phyloP scores from a whole-genome alignment of 2,113 vertebrate species.

The Callaeas wilsoni region DNA sequence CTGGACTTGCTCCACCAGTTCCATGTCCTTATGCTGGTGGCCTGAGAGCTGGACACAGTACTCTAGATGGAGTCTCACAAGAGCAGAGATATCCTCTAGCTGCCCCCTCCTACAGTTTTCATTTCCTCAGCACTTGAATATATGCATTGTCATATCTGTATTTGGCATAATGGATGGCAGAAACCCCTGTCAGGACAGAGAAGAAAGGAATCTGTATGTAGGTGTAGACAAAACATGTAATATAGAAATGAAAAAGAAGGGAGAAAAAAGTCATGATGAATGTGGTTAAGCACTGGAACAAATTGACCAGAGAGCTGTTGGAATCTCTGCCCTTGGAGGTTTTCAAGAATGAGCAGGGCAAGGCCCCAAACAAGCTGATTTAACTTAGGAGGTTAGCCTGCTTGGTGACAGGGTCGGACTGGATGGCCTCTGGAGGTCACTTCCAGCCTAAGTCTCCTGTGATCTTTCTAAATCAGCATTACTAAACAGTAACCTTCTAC shows the following conservation, averaged over 20 bases:
- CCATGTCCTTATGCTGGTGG: too few species aligned
- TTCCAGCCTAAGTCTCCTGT: neutral
- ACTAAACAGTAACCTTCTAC: neutral
- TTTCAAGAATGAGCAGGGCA: neutral
- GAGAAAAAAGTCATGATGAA: accelerated
- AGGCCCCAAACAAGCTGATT: neutral
- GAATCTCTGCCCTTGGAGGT: neutral
- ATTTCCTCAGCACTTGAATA: neutral
- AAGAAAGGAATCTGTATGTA: neutral
- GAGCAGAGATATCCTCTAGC: neutral
- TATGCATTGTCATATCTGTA: neutral
- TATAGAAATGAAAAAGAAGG: neutral
- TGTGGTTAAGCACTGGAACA: neutral
- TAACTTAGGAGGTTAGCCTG: neutral
- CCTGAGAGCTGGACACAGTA: neutral
- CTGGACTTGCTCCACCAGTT: neutral
- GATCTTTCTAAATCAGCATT: neutral
- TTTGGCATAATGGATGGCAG: neutral
- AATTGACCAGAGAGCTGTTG: neutral
- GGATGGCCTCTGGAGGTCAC: neutral
- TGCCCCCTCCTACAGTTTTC: neutral
- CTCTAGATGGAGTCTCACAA: neutral
- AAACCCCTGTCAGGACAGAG: neutral
- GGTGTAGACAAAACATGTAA: accelerated
- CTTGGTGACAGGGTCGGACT: neutral